Percentiles rank a stretch among this genome's conserved stretches.
Evolutionary conservation across 2,113 vertebrate species (phyloP).

Genomic region (Gnathonemus echidnorhynchus): DNA sequence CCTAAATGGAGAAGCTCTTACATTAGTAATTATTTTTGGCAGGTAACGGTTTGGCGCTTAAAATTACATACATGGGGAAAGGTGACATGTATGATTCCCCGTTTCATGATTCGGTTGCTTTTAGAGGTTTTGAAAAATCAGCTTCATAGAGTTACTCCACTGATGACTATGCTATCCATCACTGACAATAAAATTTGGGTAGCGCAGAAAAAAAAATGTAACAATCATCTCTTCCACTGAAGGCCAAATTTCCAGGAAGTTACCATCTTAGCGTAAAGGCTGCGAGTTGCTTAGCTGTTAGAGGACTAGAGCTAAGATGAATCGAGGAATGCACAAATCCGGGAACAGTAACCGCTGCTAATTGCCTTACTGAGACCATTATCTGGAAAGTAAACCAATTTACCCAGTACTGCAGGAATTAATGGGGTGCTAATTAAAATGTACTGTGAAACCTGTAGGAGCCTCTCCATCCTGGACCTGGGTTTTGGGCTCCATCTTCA

Average conservation of each 20-base stretch:
- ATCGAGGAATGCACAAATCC: neutral
- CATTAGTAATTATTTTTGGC: neutral
- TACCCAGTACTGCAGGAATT: neutral
- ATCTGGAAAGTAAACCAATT: neutral
- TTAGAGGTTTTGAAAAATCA: neutral
- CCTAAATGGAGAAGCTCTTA: neutral
- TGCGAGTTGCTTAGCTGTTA: neutral
- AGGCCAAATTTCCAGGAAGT: neutral
- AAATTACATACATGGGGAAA: neutral
- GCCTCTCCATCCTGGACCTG: neutral
- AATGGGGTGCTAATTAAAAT: neutral
- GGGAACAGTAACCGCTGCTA: neutral
- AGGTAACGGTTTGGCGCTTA: neutral
- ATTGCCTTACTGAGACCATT: neutral
- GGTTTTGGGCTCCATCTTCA: neutral
- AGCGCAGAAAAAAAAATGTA: neutral
- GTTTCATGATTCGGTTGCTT: neutral
- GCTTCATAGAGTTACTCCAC: neutral
- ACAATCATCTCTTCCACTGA: neutral
- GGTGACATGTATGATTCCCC: neutral
- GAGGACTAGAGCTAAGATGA: neutral
- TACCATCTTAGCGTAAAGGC: neutral
- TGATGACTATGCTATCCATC: neutral
- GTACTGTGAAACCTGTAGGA: neutral
- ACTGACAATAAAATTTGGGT: neutral